phyloP scores from a whole-genome alignment of 2,797 vertebrate genomes.

The Apogon talboti region DNA sequence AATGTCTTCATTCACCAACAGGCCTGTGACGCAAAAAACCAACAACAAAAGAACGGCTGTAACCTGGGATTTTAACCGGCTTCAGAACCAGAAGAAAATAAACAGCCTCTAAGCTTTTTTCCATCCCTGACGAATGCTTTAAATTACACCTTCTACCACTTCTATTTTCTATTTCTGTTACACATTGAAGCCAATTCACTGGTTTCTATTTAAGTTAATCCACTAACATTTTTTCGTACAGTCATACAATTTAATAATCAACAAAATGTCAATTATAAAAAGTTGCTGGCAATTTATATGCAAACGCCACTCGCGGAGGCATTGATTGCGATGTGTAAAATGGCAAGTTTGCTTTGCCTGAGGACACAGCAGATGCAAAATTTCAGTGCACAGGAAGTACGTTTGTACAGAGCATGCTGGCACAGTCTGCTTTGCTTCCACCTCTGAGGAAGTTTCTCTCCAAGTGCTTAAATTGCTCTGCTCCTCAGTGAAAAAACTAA shows the following conservation, averaged over 20 bases:
- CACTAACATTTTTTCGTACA: neutral
- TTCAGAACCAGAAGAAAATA: neutral
- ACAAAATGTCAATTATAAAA: constrained; percentile 22
- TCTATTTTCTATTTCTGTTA: neutral
- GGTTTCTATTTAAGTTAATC: neutral
- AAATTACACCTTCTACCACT: neutral
- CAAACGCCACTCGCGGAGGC: neutral
- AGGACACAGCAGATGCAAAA: constrained; percentile 20
- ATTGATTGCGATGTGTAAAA: constrained; percentile 25
- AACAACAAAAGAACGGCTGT: constrained; percentile 4
- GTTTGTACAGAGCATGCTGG: neutral
- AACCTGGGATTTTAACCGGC: constrained; percentile 15
- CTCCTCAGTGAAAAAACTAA: neutral
- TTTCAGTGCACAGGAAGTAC: constrained; percentile 2
- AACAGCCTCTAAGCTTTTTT: neutral
- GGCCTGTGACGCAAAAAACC: neutral
- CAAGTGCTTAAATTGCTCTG: constrained; percentile 1
- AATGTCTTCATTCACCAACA: constrained; percentile 2
- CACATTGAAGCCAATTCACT: no score
- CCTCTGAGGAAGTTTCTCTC: constrained; percentile 1
- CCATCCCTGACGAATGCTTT: neutral
- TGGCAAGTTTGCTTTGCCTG: neutral
- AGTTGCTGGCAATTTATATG: constrained; percentile 11
- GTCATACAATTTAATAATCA: constrained; percentile 7
- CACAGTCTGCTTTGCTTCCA: neutral